These are phyloP conservation scores for Gallinago jamesoni DNA, from an alignment of 2,113 vertebrate species.

Conservation along the genomic window DNA sequence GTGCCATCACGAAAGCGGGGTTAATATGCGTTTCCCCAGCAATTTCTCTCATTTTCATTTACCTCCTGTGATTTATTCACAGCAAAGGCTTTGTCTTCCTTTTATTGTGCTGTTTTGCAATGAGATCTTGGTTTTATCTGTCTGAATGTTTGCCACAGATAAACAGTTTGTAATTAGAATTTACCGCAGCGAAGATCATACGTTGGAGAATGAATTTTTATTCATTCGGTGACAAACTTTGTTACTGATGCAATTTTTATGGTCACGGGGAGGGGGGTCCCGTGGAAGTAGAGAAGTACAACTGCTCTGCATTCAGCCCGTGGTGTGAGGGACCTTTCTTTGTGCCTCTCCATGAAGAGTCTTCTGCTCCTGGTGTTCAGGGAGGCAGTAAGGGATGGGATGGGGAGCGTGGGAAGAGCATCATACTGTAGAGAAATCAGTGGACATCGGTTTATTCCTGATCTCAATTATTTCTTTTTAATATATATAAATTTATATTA, in stretches of 20 bases:
- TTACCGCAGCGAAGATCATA: neutral
- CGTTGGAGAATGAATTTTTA: neutral
- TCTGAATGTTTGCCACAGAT: neutral
- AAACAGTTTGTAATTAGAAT: neutral
- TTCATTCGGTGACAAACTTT: neutral
- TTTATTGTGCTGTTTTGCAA: neutral
- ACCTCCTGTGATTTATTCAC: neutral
- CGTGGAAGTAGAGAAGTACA: neutral
- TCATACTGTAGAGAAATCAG: neutral
- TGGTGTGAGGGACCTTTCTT: neutral
- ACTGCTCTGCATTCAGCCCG: neutral
- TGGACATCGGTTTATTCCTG: neutral
- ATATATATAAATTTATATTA: neutral
- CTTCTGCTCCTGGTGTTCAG: neutral
- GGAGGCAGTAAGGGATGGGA: neutral
- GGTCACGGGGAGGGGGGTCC: neutral
- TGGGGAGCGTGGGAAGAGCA: neutral
- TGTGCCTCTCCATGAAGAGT: neutral
- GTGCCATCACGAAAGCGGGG: neutral
- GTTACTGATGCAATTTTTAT: neutral
- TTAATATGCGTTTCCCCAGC: neutral
- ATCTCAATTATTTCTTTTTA: neutral
- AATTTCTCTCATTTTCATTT: neutral
- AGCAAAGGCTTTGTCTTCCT: neutral
- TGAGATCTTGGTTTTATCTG: neutral